Base-by-base conservation (phyloP, 1,140 invertebrate species). In the Drosophila tani region DNA sequence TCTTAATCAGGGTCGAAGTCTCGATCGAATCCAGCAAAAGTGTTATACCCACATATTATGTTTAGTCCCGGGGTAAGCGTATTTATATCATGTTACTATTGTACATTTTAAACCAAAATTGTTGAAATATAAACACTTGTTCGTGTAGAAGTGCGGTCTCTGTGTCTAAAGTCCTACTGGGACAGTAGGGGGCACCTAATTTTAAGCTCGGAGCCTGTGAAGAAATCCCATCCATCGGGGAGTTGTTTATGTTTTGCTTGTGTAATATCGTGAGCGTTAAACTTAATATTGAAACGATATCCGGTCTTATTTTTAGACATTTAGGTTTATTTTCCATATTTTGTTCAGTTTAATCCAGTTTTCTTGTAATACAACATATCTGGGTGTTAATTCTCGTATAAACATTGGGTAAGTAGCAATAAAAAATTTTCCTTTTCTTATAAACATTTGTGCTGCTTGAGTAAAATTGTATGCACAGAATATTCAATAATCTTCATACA, bases 31-130 rank as follows among this genome's bases (percentile, higher is more conserved):
- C 47, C 70, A 74, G 71, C 51, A 53, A 43, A 79, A 79, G 76
- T 86, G 62, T 86, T 74, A 85, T 74, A 59, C 66, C 29, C 64
- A 75, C 49, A 46, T 50, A 65, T 60, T 65, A 65, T 50, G 49
- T 46, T 78, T 81, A 74, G 81, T 71, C 55, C 77, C 73, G 84
- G 84, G 71, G 41, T 87, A 88, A 88, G 84, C 70, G 55, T 86
- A 77, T 64, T 88, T 88, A 77, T 87, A 83, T 46, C 56, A 49
- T 85, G 65, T 85, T 86, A 74, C 80, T 71, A 65, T 43, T 74
- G 40, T 78, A 67, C 47, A 49, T 63, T 73, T 66, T 73, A 27
- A 53, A 81, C 24, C 53, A 56, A 73, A 45, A 73, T 65, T 66
- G 73, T 77, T 77, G 47, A 78, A 78, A 45, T 70, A 74, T 73